Evolutionary conservation across 2,888 invertebrate genomes (phyloP), one percentile per base, ranked within the genome.

Genomic region (Euspilapteryx auroguttella): DNA sequence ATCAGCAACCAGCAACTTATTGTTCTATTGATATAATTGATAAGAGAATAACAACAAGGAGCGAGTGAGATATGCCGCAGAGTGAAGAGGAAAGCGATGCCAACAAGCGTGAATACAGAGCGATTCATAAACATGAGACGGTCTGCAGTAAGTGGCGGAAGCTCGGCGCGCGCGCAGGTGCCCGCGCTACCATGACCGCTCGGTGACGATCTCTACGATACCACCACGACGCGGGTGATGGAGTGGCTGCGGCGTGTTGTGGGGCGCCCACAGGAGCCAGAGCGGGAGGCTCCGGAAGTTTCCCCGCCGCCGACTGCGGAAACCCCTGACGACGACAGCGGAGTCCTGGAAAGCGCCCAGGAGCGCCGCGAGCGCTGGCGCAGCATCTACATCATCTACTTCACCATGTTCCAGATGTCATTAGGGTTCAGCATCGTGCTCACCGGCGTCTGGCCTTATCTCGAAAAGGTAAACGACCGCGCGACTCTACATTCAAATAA

Each of bases 321-420:
- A 8, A 25, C 6, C n/a, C 31, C 24, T 29, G 38, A 38, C 14
- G 34, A n/a, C 2, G n/a, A 20, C 9, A n/a, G n/a, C 9, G 2
- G 4, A 2, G n/a, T 9, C 4, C 65, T 90, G 45, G 91, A 91
- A 78, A 86, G 82, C 4, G 52, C 65, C 24, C 62, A 65, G 33
- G 83, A 90, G 52, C 81, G 81, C 40, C 77, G 75, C 40, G 79
- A 83, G 51, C 78, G 92, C 64, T 88, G 87, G 86, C 79, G 81
- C 38, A 91, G 91, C 37, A 79, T 92, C 35, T 83, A 87, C 47
- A 79, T 88, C 24, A 87, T 92, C 47, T 91, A 92, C 64, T 90
- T 90, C 59, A 91, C 91, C 30, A 90, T 91, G 86, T 92, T 93
- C 66, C 80, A 91, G 38, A 91, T 92, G 83, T 89, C 90, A 0